Evolutionary conservation across 2,888 invertebrate genomes (phyloP).

Genomic region (Agrochola circellaris): DNA sequence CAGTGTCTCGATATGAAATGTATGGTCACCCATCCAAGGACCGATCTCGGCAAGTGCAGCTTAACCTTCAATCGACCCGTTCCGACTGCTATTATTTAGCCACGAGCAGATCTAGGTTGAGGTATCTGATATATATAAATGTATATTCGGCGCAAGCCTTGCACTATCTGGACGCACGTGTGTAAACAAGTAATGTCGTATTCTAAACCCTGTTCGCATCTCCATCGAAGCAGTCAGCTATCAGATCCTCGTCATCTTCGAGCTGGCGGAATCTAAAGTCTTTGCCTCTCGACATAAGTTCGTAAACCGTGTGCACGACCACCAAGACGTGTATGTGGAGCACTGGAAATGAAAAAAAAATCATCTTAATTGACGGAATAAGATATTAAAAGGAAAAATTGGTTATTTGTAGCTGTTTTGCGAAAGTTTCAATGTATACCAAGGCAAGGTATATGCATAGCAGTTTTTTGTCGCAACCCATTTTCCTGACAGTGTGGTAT

Average conservation of each 20-base stretch:
- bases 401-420: neutral
- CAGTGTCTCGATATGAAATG: no score
- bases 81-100: no score
- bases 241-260: conserved; percentile 51
- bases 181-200: neutral
- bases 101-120: neutral
- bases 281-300: conserved; percentile 66
- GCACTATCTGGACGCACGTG: neutral
- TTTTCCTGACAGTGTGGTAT: neutral
- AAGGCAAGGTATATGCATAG: neutral
- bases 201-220: conserved; percentile 27
- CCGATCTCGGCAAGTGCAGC: neutral
- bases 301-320: conserved; percentile 70
- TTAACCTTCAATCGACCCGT: no score
- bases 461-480: neutral
- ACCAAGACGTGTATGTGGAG: conserved; percentile 69
- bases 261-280: conserved; percentile 47
- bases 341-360: conserved; percentile 65
- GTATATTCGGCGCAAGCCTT: neutral
- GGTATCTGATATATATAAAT: no score
- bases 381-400: neutral
- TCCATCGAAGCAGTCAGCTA: conserved; percentile 58
- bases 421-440: neutral
- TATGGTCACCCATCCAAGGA: neutral
- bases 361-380: neutral